A percentile compares a stretch with the other conserved stretches of the same genome.
phyloP scores from a whole-genome alignment of 2,113 vertebrate genomes.

The Phocoena phocoena region DNA sequence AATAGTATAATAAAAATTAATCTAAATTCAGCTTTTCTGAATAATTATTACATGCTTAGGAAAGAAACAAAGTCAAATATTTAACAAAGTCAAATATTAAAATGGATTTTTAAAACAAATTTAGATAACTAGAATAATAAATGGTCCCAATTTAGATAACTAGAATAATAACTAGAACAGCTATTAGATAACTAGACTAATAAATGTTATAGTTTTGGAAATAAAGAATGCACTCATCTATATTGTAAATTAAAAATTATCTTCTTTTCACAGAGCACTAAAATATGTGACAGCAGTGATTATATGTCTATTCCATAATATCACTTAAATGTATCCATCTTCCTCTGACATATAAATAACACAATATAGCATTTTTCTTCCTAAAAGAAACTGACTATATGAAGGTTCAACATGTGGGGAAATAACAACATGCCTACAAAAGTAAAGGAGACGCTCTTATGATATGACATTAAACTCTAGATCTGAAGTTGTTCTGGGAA shows the following conservation, averaged over 20 bases:
- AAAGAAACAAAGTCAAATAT: background rate
- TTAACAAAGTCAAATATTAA: background rate
- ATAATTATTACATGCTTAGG: background rate
- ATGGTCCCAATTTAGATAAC: background rate
- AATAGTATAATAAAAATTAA: background rate
- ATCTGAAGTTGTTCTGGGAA: slow-evolving; percentile 88
- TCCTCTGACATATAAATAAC: slow-evolving; percentile 71
- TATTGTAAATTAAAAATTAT: slow-evolving; percentile 20
- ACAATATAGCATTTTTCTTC: slow-evolving; percentile 61
- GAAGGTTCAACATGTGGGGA: slow-evolving; percentile 76
- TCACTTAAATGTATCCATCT: slow-evolving; percentile 70
- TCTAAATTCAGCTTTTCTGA: background rate
- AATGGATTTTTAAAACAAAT: background rate
- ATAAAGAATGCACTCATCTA: background rate
- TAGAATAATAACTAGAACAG: background rate
- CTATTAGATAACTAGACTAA: background rate
- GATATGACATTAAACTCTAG: slow-evolving; percentile 88
- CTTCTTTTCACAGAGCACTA: slow-evolving; percentile 37
- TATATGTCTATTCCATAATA: slow-evolving; percentile 61
- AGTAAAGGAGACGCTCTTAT: slow-evolving; percentile 72
- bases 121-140: slow-evolving; percentile 26
- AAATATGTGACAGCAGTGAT: slow-evolving; percentile 44
- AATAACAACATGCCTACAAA: slow-evolving; percentile 81
- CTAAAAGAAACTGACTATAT: slow-evolving; percentile 60
- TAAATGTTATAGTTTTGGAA: background rate